A percentile compares a stretch with the other conserved stretches of the same genome.
phyloP scores from a whole-genome alignment of 2,888 invertebrate species.

The Trisateles emortualis region DNA sequence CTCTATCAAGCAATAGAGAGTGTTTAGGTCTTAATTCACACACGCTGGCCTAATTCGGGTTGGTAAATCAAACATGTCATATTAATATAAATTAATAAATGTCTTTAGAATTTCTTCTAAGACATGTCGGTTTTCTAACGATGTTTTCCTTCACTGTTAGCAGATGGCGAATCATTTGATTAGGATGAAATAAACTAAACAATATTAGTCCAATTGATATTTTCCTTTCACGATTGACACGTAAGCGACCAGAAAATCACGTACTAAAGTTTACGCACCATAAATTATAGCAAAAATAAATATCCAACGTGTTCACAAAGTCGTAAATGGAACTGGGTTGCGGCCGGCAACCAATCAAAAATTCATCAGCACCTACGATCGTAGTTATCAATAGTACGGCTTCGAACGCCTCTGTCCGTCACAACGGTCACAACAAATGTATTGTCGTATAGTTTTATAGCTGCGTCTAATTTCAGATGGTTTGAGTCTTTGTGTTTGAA shows the following conservation, averaged over 20 bases:
- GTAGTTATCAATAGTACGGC: slow-evolving; percentile 37
- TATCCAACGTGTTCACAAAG: slow-evolving; percentile 18
- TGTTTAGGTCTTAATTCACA: no score
- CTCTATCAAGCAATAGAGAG: no score
- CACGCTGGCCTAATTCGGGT: no score
- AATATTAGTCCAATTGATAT: no score
- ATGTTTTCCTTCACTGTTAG: no score
- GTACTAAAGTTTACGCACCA: slow-evolving; percentile 6
- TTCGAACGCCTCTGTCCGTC: slow-evolving; percentile 2
- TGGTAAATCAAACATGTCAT: no score
- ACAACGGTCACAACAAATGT: slow-evolving; percentile 5
- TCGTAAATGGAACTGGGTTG: slow-evolving; percentile 33
- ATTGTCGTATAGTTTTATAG: slow-evolving; percentile 9
- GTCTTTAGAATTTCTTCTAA: no score
- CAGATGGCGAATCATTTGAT: no score
- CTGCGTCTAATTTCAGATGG: background rate
- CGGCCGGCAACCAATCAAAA: slow-evolving; percentile 37
- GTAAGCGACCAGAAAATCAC: slow-evolving; percentile 2
- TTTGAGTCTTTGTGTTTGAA: background rate
- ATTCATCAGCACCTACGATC: slow-evolving; percentile 34
- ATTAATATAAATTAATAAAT: no score
- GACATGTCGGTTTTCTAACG: no score
- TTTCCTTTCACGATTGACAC: background rate
- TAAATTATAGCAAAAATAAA: slow-evolving; percentile 25
- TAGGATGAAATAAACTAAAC: no score